Base-by-base conservation (phyloP, 2,797 vertebrate genomes). In the Pantherophis vulpinus region DNA sequence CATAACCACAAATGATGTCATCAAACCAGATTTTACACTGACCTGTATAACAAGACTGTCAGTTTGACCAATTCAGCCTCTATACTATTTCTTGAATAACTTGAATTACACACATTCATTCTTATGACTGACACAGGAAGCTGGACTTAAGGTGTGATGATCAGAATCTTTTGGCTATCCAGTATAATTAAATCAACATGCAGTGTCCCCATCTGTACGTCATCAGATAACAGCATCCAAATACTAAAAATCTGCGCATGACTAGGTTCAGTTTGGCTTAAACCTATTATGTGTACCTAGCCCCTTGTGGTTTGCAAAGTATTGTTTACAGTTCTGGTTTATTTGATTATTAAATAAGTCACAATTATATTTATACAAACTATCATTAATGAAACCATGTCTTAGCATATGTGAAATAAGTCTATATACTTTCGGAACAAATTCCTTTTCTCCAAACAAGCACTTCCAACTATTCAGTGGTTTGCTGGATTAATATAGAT, bases 51-150 rank as follows among this genome's bases (percentile, higher is more conserved):
- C 58, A 89, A 92, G 66, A 79, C 32, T 56, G 61, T 88, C 56
- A 32, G n/a, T 83, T 87, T 55, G 60, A 25, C 56, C 25, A 60
- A 56, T 23, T 47, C 23, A 88, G 3, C 10, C 2, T n/a, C 56
- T 83, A 79, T 32, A 87, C 32, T 74, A 89, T 47, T 54, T 66
- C 58, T 42, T 79, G 14, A 23, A 29, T 23, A 51, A 18, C 29
- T 37, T 70, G 87, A 91, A 59, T 91, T n/a, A 91, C 59, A 86
- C 93, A 93, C 27, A 60, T 29, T 88, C 59, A 86, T 91, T 93
- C 47, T 32, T 59, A 60, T 86, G 58, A 42, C 70, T 91, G 13
- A 18, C 59, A 86, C 51, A 86, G 59, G 87, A 91, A 93, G 47
- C n/a, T 89, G 18, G 16, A 5, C 8, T 87, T 20, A 25, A 6